Conservation (phyloP, 2,797 vertebrate species). For the Erethizon dorsatum region DNA sequence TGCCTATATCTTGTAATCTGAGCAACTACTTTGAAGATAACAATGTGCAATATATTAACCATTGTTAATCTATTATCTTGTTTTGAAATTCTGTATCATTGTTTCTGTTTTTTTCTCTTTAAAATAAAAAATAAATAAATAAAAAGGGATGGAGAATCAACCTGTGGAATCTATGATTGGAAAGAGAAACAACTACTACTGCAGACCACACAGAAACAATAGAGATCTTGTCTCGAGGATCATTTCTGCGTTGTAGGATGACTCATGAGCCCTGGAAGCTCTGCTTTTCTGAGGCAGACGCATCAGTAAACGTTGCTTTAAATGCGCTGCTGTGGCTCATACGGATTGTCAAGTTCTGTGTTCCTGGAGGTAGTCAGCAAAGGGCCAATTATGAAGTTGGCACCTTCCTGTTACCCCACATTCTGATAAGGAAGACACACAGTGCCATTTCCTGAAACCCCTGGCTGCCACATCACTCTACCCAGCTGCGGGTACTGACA, state of each 20-base stretch:
- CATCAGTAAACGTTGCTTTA: neutral
- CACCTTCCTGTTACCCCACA: neutral
- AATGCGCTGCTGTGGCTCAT: neutral
- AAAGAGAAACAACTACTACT: neutral
- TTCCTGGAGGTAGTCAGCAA: neutral
- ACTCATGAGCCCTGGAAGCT: neutral
- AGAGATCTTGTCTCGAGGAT: neutral
- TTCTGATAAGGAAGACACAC: neutral
- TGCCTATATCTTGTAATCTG: too few species aligned
- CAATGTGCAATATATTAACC: too few species aligned
- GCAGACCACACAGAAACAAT: neutral
- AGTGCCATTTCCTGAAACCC: neutral
- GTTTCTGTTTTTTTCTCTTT: too few species aligned
- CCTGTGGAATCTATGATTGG: neutral
- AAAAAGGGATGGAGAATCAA: neutral
- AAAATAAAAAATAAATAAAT: too few species aligned
- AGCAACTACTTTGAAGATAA: too few species aligned
- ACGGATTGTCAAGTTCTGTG: neutral
- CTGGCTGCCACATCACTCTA: neutral
- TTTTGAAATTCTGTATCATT: too few species aligned
- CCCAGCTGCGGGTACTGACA: neutral
- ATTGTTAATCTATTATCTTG: too few species aligned
- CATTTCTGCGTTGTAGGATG: neutral
- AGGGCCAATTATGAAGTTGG: neutral
- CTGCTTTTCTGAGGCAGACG: neutral